These are phyloP conservation scores for Scalopus aquaticus DNA, from an alignment of 2,113 vertebrate genomes.

Conservation along the genomic window DNA sequence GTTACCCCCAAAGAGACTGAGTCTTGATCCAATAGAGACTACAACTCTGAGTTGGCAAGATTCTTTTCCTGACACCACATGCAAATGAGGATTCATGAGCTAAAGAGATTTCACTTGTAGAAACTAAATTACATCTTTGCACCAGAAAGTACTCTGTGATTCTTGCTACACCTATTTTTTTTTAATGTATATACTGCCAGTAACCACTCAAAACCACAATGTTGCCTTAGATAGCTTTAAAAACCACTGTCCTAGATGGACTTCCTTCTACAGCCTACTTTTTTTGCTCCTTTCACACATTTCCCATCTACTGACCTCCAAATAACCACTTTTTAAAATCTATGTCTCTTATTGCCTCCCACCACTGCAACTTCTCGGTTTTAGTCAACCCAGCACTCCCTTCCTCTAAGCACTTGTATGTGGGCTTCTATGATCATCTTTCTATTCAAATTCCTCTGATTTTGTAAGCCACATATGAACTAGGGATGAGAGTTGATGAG, in stretches of 20 bases:
- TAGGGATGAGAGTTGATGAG: neutral
- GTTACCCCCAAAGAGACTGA: neutral
- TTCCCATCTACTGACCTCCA: conserved; percentile 43
- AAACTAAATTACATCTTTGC: neutral
- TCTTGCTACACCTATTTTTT: conserved; percentile 47
- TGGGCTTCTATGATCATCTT: neutral
- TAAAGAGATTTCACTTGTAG: neutral
- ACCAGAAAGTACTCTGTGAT: neutral
- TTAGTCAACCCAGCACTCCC: neutral
- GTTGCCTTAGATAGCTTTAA: conserved; percentile 1
- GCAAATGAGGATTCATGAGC: neutral
- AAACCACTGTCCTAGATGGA: conserved; percentile 77
- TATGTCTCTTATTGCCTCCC: neutral
- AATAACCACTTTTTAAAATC: neutral
- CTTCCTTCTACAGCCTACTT: conserved; percentile 55
- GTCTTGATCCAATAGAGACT: neutral
- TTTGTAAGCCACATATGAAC: neutral
- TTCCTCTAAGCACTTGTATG: neutral
- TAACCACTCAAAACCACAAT: conserved; percentile 54
- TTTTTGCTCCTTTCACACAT: neutral
- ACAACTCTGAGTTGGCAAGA: neutral
- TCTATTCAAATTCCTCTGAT: neutral
- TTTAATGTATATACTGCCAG: conserved; percentile 47
- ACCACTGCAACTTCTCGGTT: neutral
- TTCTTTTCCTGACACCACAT: neutral